A percentile compares a stretch with the other conserved stretches of the same genome.
Conservation (phyloP, 2,888 invertebrate species). For the Seira ritae region DNA sequence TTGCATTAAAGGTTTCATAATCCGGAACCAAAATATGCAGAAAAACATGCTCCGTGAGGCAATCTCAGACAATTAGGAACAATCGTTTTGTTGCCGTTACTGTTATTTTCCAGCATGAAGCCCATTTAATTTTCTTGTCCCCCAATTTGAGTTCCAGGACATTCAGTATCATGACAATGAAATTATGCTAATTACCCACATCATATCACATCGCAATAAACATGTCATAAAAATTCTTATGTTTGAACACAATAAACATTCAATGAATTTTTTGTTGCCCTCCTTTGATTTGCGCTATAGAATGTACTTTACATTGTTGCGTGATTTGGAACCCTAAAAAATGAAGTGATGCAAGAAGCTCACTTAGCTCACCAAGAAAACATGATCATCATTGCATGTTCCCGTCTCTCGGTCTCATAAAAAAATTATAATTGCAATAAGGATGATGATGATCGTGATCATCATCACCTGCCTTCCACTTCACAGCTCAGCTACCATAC, state of each 20-base stretch:
- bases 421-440: too few relatives aligned
- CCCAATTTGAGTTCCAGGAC: too few relatives aligned
- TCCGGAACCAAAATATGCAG: too few relatives aligned
- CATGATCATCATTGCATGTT: slow-evolving; percentile 22
- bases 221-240: not conserved
- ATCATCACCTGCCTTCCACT: not conserved
- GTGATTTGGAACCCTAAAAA: slow-evolving; percentile 45
- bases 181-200: not conserved
- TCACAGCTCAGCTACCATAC: too few relatives aligned
- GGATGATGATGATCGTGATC: too few relatives aligned
- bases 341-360: slow-evolving; percentile 49
- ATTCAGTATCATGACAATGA: not conserved
- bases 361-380: slow-evolving; percentile 6
- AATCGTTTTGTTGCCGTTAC: too few relatives aligned
- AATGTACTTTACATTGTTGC: slow-evolving; percentile 13
- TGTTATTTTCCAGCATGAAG: too few relatives aligned
- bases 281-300: not conserved
- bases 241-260: not conserved
- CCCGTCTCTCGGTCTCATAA: not conserved
- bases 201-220: not conserved
- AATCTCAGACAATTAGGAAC: too few relatives aligned
- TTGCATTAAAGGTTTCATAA: too few relatives aligned
- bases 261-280: not conserved
- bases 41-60: too few relatives aligned
- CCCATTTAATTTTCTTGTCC: too few relatives aligned